Evolutionary conservation across 92 coral and sea anemone genomes (phyloP), one percentile per base, ranked within the genome.

Genomic region (Bergia puertoricense): DNA sequence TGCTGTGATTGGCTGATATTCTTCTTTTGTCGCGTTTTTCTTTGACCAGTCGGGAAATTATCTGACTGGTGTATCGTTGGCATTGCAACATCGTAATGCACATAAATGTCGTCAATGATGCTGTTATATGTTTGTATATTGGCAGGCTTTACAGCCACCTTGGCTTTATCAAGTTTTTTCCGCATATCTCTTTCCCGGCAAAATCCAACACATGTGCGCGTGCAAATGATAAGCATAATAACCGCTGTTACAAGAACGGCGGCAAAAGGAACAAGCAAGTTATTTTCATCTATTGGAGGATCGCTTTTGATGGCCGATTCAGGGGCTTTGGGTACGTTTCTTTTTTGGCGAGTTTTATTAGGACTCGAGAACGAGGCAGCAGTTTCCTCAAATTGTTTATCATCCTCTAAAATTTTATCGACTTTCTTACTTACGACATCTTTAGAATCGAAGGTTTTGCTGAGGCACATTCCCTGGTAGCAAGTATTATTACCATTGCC

Each of bases 131-230:
- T 56, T n/a, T 50, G 78, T 30, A 84, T 14, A 11, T 45, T 20
- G 62, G 41, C 79, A 1, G 23, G 9, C 37, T 84, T 79, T 41
- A 84, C 87, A 4, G 40, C 45, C 14, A 84, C 79, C 36, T 74
- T 40, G 67, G 59, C 77, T 16, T 69, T 84, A 50, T 46, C 68
- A 42, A 84, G 39, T 30, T 72, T 69, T 18, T 48, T 16, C 7
- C 77, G 79, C 79, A 84, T 45, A 16, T 18, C 13, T 13, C 46
- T 71, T 50, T 84, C 87, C 3, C 38, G 20, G 39, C 43, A 56
- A 36, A 84, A 68, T 73, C 36, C 57, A 50, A 30, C 45, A 46
- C 78, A 71, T 39, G 87, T 74, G 87, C 79, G 39, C 87, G 67
- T 62, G 87, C 87, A 84, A 71, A 72, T 30, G 41, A 73, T 38